These are phyloP conservation scores for Liparis tanakae DNA, from an alignment of 2,797 vertebrate species.

Conservation along the genomic window DNA sequence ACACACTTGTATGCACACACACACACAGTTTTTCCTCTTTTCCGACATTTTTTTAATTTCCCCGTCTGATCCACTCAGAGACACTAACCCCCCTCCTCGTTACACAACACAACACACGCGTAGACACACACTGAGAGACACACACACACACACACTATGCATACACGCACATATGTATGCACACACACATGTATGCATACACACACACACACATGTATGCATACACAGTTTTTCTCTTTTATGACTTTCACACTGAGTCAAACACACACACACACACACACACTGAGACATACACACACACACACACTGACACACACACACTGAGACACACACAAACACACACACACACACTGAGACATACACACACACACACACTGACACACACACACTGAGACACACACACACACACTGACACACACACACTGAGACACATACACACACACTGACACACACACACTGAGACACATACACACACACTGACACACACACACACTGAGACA, in stretches of 20 bases:
- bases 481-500: slow-evolving; percentile 7
- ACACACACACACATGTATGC: too few species aligned
- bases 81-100: slow-evolving; percentile 12
- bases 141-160: slow-evolving; percentile 3
- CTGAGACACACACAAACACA: slow-evolving; percentile 7
- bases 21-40: slow-evolving; percentile 22
- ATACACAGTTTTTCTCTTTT: too few species aligned
- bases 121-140: slow-evolving; percentile 1
- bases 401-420: too few species aligned
- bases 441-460: slow-evolving; percentile 11
- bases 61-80: slow-evolving; percentile 23
- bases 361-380: slow-evolving; percentile 13
- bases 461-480: slow-evolving; percentile 22
- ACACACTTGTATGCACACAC: slow-evolving; percentile 42
- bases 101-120: slow-evolving; percentile 36
- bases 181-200: slow-evolving; percentile 9
- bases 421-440: slow-evolving; percentile 7
- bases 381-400: background rate
- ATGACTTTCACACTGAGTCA: too few species aligned
- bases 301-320: slow-evolving; percentile 2
- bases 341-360: slow-evolving; percentile 8
- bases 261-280: slow-evolving; percentile 30
- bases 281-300: slow-evolving; percentile 11
- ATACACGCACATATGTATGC: slow-evolving; percentile 27
- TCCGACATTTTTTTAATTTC: slow-evolving; percentile 8